Percentiles rank a stretch among this genome's conserved stretches.
phyloP scores from a whole-genome alignment of 2,113 vertebrate species.

The Rhinolophus ferrumequinum region DNA sequence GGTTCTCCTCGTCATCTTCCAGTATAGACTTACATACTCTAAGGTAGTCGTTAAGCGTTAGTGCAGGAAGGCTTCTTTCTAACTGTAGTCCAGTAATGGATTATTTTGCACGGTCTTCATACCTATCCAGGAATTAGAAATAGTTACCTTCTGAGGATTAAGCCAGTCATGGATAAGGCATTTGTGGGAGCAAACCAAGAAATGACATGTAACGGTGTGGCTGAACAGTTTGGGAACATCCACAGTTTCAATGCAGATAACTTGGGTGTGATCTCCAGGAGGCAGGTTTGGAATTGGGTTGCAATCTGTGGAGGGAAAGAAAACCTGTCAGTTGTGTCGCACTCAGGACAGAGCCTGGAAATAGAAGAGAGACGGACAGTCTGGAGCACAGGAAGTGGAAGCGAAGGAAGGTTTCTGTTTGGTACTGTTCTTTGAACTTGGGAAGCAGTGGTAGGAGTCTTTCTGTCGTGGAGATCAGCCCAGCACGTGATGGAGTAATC shows the following conservation, averaged over 20 bases:
- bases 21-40: background rate
- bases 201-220: background rate
- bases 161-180: background rate
- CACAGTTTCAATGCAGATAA: background rate
- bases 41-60: background rate
- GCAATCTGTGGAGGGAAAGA: background rate
- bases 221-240: background rate
- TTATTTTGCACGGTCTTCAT: background rate
- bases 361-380: rapidly evolving
- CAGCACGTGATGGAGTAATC: too few species aligned
- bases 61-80: background rate
- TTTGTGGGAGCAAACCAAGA: background rate
- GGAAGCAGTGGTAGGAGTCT: background rate
- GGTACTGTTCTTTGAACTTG: too few species aligned
- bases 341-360: background rate
- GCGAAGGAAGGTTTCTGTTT: background rate
- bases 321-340: too few species aligned
- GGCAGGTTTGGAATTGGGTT: background rate
- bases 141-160: background rate
- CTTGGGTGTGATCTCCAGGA: background rate
- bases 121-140: background rate
- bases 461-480: background rate
- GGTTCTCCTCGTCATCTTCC: background rate
- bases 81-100: background rate
- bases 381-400: background rate